A percentile compares a stretch with the other conserved stretches of the same genome.
phyloP scores from a whole-genome alignment of 2,113 vertebrate genomes.

The Tiliqua scincoides region DNA sequence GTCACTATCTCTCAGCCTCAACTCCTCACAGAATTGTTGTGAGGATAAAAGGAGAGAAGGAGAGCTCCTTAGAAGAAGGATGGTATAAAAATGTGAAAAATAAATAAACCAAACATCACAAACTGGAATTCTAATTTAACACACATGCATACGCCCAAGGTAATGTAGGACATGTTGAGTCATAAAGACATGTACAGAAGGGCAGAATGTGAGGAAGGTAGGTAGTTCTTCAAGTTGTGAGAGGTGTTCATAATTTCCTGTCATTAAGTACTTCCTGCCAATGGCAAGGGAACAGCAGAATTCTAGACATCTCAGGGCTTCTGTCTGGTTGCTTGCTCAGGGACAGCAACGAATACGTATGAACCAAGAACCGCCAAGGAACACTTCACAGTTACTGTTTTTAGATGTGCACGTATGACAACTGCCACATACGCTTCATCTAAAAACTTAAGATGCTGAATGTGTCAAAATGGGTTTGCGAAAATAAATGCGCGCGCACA shows the following conservation, averaged over 20 bases:
- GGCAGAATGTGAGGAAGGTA: neutral
- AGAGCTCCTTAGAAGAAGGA: no score
- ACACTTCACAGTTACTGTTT: neutral
- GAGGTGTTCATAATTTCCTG: neutral
- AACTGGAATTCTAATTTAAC: neutral
- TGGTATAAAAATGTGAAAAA: no score
- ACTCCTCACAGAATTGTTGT: no score
- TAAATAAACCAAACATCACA: no score
- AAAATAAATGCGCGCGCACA: no score
- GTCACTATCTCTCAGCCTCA: no score
- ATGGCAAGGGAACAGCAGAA: neutral
- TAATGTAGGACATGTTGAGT: neutral
- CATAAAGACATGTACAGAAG: neutral
- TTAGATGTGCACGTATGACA: neutral
- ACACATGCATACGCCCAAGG: neutral
- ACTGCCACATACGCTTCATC: neutral
- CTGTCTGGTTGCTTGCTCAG: neutral
- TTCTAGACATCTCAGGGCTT: neutral
- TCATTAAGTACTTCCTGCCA: neutral
- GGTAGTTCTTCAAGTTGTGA: neutral
- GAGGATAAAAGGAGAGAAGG: no score
- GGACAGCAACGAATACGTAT: neutral
- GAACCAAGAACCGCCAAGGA: neutral
- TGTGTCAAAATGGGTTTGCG: no score
- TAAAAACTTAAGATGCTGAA: neutral